Evolutionary conservation across 1,140 invertebrate genomes (phyloP), one percentile per base, ranked within the genome.

Genomic region (Delia radicum): DNA sequence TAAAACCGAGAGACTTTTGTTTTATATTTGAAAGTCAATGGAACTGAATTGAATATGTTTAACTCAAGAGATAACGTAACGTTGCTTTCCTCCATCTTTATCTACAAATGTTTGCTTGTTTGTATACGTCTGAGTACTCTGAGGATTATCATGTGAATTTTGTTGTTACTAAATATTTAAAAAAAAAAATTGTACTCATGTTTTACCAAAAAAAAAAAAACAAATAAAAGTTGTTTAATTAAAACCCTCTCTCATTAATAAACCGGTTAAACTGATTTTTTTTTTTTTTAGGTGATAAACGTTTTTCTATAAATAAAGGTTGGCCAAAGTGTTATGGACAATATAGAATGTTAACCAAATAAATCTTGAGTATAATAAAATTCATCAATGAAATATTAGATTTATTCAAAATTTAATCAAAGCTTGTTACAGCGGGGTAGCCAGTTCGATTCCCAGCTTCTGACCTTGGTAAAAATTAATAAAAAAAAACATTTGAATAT

Each of bases 151-250:
- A 24, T 12, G 12, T 21, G 18, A 7, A 29, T 21, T 18, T 29
- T 67, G 26, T 67, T 67, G 12, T 69, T 33, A 33, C n/a, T 65
- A 62, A 37, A 37, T n/a, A n/a, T n/a, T 37, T 37, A 13, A 3
- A 21, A 55, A 55, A 55, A 21, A 55, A 31, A 18, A n/a, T 7
- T 15, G 4, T n/a, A 31, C 29, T 18, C 29, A 69, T 55, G 21
- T 55, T 61, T 55, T 13, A 0, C 63, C 65, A n/a, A 46, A 76
- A 62, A 73, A n/a, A 75, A 46, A 69, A 75, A 75, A 24, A 10
- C 7, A 69, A 12, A 42, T 31, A 24, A 27, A 28, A n/a, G n/a
- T 42, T 15, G 1, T 42, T 42, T 3, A 42, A 42, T 42, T 15
- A 13, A 13, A 13, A 3, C 1, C 7, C 24, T 21, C n/a, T 69